Base-by-base conservation (phyloP, 2,113 vertebrate species). In the Dasyornis broadbenti region DNA sequence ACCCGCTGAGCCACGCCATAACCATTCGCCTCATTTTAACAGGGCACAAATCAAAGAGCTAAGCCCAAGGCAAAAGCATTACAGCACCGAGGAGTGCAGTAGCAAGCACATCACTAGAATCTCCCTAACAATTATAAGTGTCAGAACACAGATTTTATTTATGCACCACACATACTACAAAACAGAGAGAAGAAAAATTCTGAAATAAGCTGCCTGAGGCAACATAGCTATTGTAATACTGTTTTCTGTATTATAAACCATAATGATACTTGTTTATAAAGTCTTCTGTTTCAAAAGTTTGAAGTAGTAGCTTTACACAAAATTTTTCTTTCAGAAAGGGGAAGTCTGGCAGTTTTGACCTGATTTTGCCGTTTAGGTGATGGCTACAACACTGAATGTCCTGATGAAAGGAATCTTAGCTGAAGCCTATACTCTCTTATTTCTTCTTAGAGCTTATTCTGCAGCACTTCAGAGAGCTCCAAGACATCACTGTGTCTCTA, bases 401-500 rank as follows among this genome's bases (percentile, higher is more conserved):
- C 56, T 86, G 89, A 94, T 94, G 69, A 97, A 97, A 96, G 76
- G 39, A 75, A 90, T 70, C 40, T 66, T 72, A 40, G 15, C 35
- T 77, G 71, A 89, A 94, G 54, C 59, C 50, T 52, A 61, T 28
- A 63, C 35, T 68, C 57, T 68, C 89, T 92, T 63, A 66, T 93
- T 96, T 86, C 68, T 95, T 95, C 68, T 73, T 81, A 28, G 39
- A 83, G 60, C 82, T 94, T 59, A 63, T 83, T 86, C 72, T 81
- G 68, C 56, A 86, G 82, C 79, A 93, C 92, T 95, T 95, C 89
- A 95, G 94, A 96, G 91, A 81, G 60, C 44, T 83, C 72, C 19
- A 61, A 77, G 83, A 57, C 92, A 95, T 70, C 64, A 11, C 76
- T 44, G 56, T 54, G 60, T 40, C 89, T 86, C 70, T 68, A 11